These are phyloP conservation scores for Onthophagus taurus DNA, from an alignment of 1,140 invertebrate species.

Conservation along the genomic window DNA sequence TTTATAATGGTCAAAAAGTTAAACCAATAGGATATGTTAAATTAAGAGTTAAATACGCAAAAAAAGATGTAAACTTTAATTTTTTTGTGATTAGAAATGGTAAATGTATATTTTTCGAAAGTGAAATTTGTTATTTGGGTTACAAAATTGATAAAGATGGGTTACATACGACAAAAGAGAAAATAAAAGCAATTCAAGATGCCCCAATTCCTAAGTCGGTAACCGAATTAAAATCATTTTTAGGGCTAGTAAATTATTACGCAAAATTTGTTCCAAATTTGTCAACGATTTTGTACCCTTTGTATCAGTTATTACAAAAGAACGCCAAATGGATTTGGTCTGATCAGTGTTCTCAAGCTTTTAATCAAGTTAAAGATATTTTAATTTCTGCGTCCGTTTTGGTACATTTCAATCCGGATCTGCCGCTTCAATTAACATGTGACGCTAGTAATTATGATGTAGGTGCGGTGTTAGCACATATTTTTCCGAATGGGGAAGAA, in stretches of 20 bases:
- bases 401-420: constrained; percentile 34
- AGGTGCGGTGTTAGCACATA: constrained; percentile 41
- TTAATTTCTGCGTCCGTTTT: constrained; percentile 24
- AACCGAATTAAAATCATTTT: constrained; percentile 27
- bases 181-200: constrained; percentile 27
- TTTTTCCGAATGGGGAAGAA: constrained; percentile 31
- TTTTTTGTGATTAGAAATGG: constrained; percentile 8
- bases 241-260: constrained; percentile 36
- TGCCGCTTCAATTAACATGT: constrained; percentile 36
- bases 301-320: constrained; percentile 29
- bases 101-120: constrained; percentile 11
- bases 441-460: constrained; percentile 43
- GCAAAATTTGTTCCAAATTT: constrained; percentile 24
- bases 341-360: constrained; percentile 20
- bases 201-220: constrained; percentile 23
- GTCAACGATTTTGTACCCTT: constrained; percentile 17
- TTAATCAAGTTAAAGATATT: constrained; percentile 26
- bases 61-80: no score
- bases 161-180: constrained; percentile 12
- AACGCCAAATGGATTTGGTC: constrained; percentile 35
- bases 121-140: constrained; percentile 1
- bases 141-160: constrained; percentile 9
- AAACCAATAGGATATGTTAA: no score
- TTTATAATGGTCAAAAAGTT: no score
- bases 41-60: no score